These are phyloP conservation scores for Oryzias curvinotus DNA, from an alignment of 2,113 vertebrate species.

Conservation along the genomic window DNA sequence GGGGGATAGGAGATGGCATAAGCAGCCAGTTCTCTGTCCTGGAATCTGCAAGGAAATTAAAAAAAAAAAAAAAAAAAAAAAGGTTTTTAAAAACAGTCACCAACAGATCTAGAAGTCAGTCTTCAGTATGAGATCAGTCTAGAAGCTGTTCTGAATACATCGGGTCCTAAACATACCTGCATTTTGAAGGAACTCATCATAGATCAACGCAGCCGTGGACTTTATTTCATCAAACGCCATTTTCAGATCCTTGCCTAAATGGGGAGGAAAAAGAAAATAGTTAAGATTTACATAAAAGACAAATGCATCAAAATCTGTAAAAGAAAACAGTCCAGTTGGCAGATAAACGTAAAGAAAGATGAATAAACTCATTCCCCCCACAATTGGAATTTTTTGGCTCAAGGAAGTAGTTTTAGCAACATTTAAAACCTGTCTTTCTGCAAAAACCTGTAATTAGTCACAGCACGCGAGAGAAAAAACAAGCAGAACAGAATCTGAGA, in stretches of 20 bases:
- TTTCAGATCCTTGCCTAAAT: conserved; percentile 45
- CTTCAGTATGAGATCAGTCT: too few species aligned
- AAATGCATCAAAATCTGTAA: conserved; percentile 1
- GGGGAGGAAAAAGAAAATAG: not conserved
- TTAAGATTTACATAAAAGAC: not conserved
- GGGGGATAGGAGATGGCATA: conserved; percentile 92
- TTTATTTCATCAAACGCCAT: conserved; percentile 88
- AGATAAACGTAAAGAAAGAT: too few species aligned
- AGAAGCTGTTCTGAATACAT: too few species aligned
- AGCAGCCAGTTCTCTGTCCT: conserved; percentile 86
- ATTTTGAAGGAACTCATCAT: conserved; percentile 88
- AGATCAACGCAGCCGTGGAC: conserved; percentile 82
- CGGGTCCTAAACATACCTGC: conserved; percentile 81
- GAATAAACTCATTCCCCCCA: too few species aligned
- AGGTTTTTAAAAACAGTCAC: too few species aligned
- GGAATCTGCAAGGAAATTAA: conserved; percentile 78
- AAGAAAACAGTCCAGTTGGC: not conserved
- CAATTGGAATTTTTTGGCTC: too few species aligned
- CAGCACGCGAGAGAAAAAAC: too few species aligned
- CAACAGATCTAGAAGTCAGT: too few species aligned
- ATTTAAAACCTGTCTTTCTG: too few species aligned
- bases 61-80: not conserved
- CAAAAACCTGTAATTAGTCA: too few species aligned
- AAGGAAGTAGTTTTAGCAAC: too few species aligned
- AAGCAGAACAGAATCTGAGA: too few species aligned